phyloP scores from a whole-genome alignment of 2,113 vertebrate genomes.

The Charadrius vociferus region DNA sequence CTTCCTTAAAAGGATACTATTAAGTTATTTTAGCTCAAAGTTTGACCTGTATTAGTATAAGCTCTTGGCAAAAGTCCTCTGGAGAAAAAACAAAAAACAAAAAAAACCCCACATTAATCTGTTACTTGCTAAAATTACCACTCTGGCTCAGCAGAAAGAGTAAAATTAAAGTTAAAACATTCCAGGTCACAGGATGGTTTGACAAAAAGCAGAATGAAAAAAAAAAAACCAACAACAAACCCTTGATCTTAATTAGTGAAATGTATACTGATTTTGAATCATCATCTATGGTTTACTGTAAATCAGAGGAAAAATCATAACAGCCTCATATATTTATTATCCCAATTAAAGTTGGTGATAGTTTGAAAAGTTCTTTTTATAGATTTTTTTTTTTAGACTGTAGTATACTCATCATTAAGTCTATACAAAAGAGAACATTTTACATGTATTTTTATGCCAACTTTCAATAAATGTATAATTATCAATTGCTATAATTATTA shows the following conservation, averaged over 20 bases:
- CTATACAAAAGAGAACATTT: not conserved
- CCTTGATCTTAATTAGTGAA: not conserved
- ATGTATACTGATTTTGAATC: not conserved
- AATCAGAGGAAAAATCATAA: not conserved
- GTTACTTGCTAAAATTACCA: not conserved
- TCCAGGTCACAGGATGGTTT: not conserved
- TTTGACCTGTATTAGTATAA: slow-evolving; percentile 29
- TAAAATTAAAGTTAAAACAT: not conserved
- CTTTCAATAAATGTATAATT: not conserved
- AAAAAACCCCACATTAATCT: too few species aligned
- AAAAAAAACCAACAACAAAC: not conserved
- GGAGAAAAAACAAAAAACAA: not conserved
- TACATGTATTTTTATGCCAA: not conserved
- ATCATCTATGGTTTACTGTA: not conserved
- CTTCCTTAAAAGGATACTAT: not conserved
- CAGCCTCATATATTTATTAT: not conserved
- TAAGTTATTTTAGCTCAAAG: not conserved
- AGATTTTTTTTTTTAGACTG: not conserved
- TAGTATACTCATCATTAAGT: not conserved
- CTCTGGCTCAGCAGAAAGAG: not conserved
- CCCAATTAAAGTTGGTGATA: not conserved
- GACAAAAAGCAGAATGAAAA: not conserved
- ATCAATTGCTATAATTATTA: not conserved
- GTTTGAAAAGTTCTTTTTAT: not conserved
- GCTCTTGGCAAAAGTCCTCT: not conserved